Conservation (phyloP, 2,888 invertebrate genomes). For the Callimorpha dominula region DNA sequence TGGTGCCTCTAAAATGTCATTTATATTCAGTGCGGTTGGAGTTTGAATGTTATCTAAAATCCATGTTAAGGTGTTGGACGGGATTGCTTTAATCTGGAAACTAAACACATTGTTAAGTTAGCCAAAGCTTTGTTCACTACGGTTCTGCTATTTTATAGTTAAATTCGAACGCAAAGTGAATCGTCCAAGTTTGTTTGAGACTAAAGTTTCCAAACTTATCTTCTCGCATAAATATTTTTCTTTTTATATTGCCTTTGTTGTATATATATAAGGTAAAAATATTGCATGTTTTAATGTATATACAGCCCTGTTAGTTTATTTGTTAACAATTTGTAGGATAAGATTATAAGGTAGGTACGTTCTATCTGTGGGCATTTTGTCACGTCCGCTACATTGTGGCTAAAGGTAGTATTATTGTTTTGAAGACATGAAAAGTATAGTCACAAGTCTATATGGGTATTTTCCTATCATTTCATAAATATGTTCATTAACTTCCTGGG, state of each 20-base stretch:
- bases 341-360: slow-evolving; percentile 59
- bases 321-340: slow-evolving; percentile 56
- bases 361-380: slow-evolving; percentile 44
- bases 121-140: slow-evolving; percentile 78
- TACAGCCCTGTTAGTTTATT: slow-evolving; percentile 37
- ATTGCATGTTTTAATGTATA: slow-evolving; percentile 44
- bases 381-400: slow-evolving; percentile 38
- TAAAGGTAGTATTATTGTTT: slow-evolving; percentile 39
- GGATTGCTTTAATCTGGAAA: slow-evolving; percentile 85
- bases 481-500: slow-evolving; percentile 58
- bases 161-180: slow-evolving; percentile 58
- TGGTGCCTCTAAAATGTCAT: slow-evolving; percentile 81
- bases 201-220: slow-evolving; percentile 51
- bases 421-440: slow-evolving; percentile 31
- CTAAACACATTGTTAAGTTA: slow-evolving; percentile 85
- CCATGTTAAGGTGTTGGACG: slow-evolving; percentile 86
- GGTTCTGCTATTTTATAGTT: slow-evolving; percentile 63
- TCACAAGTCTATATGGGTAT: slow-evolving; percentile 26
- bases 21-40: slow-evolving; percentile 85
- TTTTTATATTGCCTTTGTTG: slow-evolving; percentile 45
- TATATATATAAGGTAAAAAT: slow-evolving; percentile 42
- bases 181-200: slow-evolving; percentile 59
- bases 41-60: slow-evolving; percentile 87
- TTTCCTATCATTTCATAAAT: slow-evolving; percentile 62
- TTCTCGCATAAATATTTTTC: slow-evolving; percentile 51